These are phyloP conservation scores for Seriola quinqueradiata DNA, from an alignment of 2,113 vertebrate genomes.

Conservation along the genomic window DNA sequence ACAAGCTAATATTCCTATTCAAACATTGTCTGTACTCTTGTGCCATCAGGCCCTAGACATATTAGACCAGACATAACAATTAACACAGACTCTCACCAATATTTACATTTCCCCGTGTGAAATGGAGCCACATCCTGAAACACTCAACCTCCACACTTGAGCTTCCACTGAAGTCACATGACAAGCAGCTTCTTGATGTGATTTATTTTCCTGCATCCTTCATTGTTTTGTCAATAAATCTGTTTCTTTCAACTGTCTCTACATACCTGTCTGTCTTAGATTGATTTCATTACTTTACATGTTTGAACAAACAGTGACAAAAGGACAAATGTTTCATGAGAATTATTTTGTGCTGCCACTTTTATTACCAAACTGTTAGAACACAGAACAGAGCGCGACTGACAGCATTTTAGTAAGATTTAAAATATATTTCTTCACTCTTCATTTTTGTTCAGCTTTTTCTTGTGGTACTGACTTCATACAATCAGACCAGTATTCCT, in stretches of 20 bases:
- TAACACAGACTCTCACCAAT: constrained; percentile 23
- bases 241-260: constrained; percentile 35
- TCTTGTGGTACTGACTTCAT: constrained; percentile 15
- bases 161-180: constrained; percentile 76
- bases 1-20: constrained; percentile 54
- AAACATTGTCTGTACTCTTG: constrained; percentile 29
- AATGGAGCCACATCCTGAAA: constrained; percentile 15
- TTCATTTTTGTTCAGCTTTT: constrained; percentile 4
- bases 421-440: background rate
- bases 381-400: background rate
- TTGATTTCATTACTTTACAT: constrained; percentile 5
- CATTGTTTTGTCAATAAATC: constrained; percentile 90
- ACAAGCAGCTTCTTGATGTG: constrained; percentile 76
- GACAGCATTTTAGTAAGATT: background rate
- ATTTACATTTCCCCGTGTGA: constrained; percentile 37
- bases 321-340: background rate
- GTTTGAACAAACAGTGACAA: background rate
- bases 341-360: constrained; percentile 1
- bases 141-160: constrained; percentile 25
- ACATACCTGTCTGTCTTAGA: background rate
- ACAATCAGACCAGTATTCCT: background rate
- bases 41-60: constrained; percentile 17
- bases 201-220: constrained; percentile 84
- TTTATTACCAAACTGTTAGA: background rate
- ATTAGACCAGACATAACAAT: constrained; percentile 36